Percentiles rank a stretch among this genome's conserved stretches.
Evolutionary conservation across 2,888 invertebrate genomes (phyloP).

Genomic region (Ennomos quercinarius): DNA sequence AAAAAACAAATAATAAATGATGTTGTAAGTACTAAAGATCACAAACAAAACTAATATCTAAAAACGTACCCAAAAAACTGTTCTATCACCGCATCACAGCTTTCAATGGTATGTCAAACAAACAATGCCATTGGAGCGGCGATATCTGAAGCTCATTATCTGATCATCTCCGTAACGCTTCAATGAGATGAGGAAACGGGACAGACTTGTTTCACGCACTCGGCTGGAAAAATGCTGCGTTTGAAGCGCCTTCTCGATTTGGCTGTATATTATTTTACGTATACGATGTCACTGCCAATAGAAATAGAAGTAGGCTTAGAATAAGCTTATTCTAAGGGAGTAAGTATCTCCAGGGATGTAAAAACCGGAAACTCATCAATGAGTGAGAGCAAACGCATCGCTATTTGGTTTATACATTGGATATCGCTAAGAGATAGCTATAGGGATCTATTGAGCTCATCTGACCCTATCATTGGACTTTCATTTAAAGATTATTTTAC

Average conservation of each 20-base stretch:
- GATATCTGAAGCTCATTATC: conserved; percentile 46
- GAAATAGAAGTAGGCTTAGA: too few species aligned
- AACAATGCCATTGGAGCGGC: conserved; percentile 30
- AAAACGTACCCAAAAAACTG: conserved; percentile 20
- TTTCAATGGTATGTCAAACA: conserved; percentile 35
- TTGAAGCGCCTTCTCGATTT: background rate
- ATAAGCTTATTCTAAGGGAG: too few species aligned
- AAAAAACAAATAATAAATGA: conserved; percentile 28
- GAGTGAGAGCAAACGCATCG: too few species aligned
- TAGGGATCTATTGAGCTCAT: too few species aligned
- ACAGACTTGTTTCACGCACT: conserved; percentile 39
- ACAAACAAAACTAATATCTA: conserved; percentile 26
- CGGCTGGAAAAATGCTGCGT: conserved; percentile 29
- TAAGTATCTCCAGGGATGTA: too few species aligned
- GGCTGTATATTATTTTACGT: too few species aligned
- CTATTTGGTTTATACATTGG: too few species aligned
- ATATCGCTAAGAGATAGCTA: too few species aligned
- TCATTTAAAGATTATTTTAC: too few species aligned
- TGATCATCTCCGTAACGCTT: conserved; percentile 35
- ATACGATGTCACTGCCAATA: too few species aligned
- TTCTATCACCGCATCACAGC: conserved; percentile 28
- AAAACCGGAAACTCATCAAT: too few species aligned
- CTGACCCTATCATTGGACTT: too few species aligned
- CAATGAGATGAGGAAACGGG: conserved; percentile 31
- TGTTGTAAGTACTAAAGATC: conserved; percentile 7